phyloP scores from a whole-genome alignment of 1,140 invertebrate species.

The Drosophila sucinea region DNA sequence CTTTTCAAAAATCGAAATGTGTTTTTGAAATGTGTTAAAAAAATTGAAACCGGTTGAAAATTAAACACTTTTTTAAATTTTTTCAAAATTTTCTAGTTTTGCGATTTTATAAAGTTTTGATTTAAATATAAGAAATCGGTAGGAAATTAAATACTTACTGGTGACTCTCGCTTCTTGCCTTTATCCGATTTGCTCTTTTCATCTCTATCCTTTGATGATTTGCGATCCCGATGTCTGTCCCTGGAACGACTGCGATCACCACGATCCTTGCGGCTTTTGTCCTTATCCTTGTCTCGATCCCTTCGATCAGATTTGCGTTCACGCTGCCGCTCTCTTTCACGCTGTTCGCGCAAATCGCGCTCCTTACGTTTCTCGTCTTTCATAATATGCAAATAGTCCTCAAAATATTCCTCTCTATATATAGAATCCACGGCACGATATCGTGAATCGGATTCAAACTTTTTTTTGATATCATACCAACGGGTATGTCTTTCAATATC shows the following conservation, averaged over 20 bases:
- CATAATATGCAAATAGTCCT: slow-evolving; percentile 92
- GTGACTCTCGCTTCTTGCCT: slow-evolving; percentile 59
- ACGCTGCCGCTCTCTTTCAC: slow-evolving; percentile 80
- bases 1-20: no score
- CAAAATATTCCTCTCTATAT: slow-evolving; percentile 96
- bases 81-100: no score
- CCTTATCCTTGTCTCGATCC: slow-evolving; percentile 67
- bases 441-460: slow-evolving; percentile 93
- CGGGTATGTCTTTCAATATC: slow-evolving; percentile 93
- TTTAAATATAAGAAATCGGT: no score
- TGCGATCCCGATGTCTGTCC: slow-evolving; percentile 57
- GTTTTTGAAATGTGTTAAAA: no score
- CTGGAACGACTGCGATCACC: slow-evolving; percentile 51
- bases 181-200: slow-evolving; percentile 64
- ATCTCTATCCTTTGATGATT: slow-evolving; percentile 64
- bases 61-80: no score
- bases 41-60: no score
- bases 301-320: slow-evolving; percentile 82
- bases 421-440: slow-evolving; percentile 95
- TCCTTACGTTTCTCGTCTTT: slow-evolving; percentile 90
- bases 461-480: slow-evolving; percentile 97
- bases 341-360: slow-evolving; percentile 83
- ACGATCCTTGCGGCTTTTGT: slow-evolving; percentile 68
- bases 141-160: slow-evolving; percentile 36
- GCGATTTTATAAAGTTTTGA: no score